phyloP scores from a whole-genome alignment of 2,113 vertebrate species.

The Ptilorrhoa leucosticta region DNA sequence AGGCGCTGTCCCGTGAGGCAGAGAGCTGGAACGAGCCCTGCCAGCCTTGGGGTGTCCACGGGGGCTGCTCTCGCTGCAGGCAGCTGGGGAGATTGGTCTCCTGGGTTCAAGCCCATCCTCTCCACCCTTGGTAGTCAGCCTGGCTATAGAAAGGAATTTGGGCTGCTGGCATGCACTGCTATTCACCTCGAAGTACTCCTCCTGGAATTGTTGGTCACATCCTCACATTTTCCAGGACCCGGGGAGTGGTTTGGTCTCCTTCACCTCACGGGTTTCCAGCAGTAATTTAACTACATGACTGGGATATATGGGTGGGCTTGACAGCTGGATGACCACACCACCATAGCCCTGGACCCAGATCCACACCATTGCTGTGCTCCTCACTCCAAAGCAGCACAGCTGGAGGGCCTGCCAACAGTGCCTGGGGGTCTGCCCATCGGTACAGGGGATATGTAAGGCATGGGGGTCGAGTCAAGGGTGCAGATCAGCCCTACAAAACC shows the following conservation, averaged over 20 bases:
- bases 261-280: background rate
- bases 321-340: background rate
- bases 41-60: background rate
- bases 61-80: background rate
- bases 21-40: background rate
- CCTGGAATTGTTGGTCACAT: background rate
- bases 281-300: background rate
- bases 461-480: background rate
- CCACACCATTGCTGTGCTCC: background rate
- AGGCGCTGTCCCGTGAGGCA: background rate
- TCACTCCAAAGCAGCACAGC: background rate
- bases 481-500: background rate
- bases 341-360: background rate
- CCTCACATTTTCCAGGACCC: background rate
- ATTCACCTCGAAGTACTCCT: background rate
- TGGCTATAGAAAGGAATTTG: background rate
- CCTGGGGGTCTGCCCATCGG: background rate
- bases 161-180: background rate
- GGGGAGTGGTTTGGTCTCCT: background rate
- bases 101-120: background rate
- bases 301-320: background rate
- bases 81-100: background rate
- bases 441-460: background rate
- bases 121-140: background rate
- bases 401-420: no score